phyloP scores from a whole-genome alignment of 2,888 invertebrate genomes.

The Cosmia pyralina region DNA sequence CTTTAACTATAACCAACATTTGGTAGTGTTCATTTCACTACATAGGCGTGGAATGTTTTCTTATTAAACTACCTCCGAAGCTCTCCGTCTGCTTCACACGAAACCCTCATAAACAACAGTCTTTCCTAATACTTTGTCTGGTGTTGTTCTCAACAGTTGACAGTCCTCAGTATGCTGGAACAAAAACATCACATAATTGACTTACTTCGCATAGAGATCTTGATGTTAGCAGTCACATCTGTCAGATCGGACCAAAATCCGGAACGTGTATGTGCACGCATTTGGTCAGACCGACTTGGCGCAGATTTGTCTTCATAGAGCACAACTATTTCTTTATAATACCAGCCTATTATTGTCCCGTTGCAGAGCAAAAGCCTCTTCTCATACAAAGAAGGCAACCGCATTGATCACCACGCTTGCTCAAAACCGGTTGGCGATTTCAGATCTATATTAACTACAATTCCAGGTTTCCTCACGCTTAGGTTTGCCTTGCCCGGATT shows the following conservation, averaged over 20 bases:
- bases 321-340: background rate
- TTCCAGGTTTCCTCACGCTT: background rate
- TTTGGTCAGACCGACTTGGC: background rate
- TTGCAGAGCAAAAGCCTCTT: too few relatives aligned
- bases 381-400: too few relatives aligned
- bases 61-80: conserved; percentile 29
- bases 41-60: conserved; percentile 52
- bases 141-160: conserved; percentile 78
- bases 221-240: background rate
- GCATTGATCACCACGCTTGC: background rate
- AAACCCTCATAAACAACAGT: conserved; percentile 42
- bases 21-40: conserved; percentile 19
- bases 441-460: background rate
- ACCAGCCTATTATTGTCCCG: background rate
- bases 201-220: background rate
- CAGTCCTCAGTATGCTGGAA: conserved; percentile 83
- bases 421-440: background rate
- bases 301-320: background rate
- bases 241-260: background rate
- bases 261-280: background rate
- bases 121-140: conserved; percentile 43
- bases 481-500: background rate
- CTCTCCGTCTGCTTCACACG: conserved; percentile 6
- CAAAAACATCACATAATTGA: conserved; percentile 26
- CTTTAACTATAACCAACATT: conserved; percentile 2